Evolutionary conservation across 2,797 vertebrate genomes (phyloP).

Genomic region (Acipenser transmontanus): DNA sequence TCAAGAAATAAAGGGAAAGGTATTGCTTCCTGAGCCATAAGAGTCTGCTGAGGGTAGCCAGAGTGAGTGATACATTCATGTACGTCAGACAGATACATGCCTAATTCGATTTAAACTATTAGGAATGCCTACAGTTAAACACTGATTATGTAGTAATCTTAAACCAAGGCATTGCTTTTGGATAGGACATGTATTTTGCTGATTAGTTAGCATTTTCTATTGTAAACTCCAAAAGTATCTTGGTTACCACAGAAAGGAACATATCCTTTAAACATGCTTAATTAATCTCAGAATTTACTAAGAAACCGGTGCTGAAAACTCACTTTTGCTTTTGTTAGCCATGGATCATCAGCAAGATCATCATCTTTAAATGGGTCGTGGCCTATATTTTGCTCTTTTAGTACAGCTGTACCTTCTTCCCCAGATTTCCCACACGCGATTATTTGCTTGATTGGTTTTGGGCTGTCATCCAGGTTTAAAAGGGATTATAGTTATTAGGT

Average conservation of each 20-base stretch:
- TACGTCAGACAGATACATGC: too few relatives aligned
- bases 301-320: slow-evolving; percentile 38
- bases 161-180: too few relatives aligned
- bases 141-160: too few relatives aligned
- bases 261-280: slow-evolving; percentile 33
- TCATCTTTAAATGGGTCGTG: slow-evolving; percentile 12
- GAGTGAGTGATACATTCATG: too few relatives aligned
- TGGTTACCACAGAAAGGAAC: slow-evolving; percentile 24
- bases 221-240: too few relatives aligned
- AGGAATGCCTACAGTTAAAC: too few relatives aligned
- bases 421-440: slow-evolving; percentile 23
- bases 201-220: too few relatives aligned
- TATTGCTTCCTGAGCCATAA: too few relatives aligned
- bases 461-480: slow-evolving; percentile 23
- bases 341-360: slow-evolving; percentile 1
- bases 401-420: slow-evolving; percentile 29
- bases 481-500: slow-evolving; percentile 22
- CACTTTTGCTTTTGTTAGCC: slow-evolving; percentile 11
- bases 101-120: too few relatives aligned
- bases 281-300: slow-evolving; percentile 11
- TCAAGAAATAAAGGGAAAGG: too few relatives aligned
- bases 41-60: too few relatives aligned
- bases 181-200: too few relatives aligned
- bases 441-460: slow-evolving; percentile 32
- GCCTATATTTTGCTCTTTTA: slow-evolving; percentile 23